phyloP scores from a whole-genome alignment of 2,113 vertebrate species.

The Podarcis raffonei region DNA sequence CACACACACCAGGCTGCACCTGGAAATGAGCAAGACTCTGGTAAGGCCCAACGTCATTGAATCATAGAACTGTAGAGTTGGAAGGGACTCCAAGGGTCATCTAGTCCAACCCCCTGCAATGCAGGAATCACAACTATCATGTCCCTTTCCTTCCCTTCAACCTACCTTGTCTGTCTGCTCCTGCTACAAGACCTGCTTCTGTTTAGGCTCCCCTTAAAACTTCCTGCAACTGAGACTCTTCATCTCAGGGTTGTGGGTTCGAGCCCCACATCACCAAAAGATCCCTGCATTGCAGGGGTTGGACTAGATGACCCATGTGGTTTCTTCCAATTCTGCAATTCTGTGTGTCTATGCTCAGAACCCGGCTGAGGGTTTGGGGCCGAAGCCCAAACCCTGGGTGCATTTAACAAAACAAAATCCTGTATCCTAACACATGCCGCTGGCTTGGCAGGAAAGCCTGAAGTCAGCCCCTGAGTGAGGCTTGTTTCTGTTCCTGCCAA shows the following conservation, averaged over 20 bases:
- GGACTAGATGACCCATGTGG: no score
- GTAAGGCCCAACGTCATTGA: no score
- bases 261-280: no score
- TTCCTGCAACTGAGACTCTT: neutral
- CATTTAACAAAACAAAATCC: neutral
- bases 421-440: neutral
- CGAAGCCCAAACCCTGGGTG: neutral
- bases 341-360: no score
- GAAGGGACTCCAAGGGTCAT: no score
- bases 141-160: neutral
- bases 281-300: no score
- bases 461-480: neutral
- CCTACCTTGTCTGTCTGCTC: neutral
- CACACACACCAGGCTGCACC: no score
- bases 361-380: neutral
- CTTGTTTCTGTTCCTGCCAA: neutral
- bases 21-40: no score
- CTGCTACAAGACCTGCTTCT: neutral
- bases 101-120: no score
- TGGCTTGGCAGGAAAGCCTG: neutral
- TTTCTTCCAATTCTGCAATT: neutral
- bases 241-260: no score
- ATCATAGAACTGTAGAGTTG: no score
- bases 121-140: no score
- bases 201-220: neutral